A percentile compares a stretch with the other conserved stretches of the same genome.
These are phyloP conservation scores for Drosophila tristis DNA, from an alignment of 1,140 invertebrate species.

Conservation along the genomic window DNA sequence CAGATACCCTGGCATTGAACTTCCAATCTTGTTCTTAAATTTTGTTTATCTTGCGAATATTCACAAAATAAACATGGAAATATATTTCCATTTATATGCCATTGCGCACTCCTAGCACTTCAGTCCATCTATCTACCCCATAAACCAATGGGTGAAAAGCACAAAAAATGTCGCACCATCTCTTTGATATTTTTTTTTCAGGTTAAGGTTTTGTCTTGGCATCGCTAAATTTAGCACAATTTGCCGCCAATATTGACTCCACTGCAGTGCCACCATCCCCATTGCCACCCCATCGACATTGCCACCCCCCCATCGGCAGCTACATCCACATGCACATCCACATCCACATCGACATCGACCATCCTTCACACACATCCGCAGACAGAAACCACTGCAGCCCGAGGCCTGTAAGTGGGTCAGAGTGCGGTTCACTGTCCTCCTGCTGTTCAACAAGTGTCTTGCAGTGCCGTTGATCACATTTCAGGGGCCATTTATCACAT, in stretches of 20 bases:
- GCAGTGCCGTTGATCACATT: slow-evolving; percentile 35
- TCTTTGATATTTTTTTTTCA: slow-evolving; percentile 36
- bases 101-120: background rate
- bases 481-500: slow-evolving; percentile 30
- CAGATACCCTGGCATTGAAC: background rate
- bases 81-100: background rate
- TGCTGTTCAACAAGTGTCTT: slow-evolving; percentile 39
- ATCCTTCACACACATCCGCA: too few relatives aligned
- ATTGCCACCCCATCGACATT: background rate
- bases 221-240: slow-evolving; percentile 30
- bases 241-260: slow-evolving; percentile 30
- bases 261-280: slow-evolving; percentile 2
- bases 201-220: slow-evolving; percentile 61
- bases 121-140: slow-evolving; percentile 10
- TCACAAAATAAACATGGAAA: background rate
- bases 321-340: too few relatives aligned
- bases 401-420: slow-evolving; percentile 26
- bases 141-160: background rate
- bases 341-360: too few relatives aligned
- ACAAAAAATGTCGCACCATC: slow-evolving; percentile 40
- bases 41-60: background rate
- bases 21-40: background rate
- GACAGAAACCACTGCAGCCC: background rate
- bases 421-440: slow-evolving; percentile 31
- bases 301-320: too few relatives aligned